These are phyloP conservation scores for Furnarius figulus DNA, from an alignment of 2,113 vertebrate genomes.

Conservation along the genomic window DNA sequence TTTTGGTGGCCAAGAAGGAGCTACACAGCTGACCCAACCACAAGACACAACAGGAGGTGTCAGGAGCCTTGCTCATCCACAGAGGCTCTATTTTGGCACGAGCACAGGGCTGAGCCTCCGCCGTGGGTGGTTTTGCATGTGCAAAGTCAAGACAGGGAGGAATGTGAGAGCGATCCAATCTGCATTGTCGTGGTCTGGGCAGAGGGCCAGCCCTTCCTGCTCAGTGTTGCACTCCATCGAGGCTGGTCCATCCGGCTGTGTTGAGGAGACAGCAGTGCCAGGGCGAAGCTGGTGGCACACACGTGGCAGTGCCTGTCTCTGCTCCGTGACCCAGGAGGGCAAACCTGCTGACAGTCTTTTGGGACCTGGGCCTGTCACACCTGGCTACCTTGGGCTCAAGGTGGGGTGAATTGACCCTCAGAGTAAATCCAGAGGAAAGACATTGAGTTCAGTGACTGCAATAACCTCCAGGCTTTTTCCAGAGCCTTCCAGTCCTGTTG, in stretches of 20 bases:
- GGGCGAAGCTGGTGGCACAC: background rate
- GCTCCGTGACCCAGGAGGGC: background rate
- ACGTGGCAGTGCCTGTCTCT: background rate
- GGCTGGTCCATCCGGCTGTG: background rate
- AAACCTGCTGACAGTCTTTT: background rate
- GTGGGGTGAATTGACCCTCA: background rate
- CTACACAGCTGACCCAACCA: background rate
- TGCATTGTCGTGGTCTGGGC: background rate
- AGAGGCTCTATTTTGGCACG: background rate
- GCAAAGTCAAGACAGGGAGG: background rate
- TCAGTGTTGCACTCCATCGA: background rate
- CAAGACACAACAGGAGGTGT: background rate
- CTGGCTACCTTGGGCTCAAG: background rate
- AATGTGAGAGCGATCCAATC: background rate
- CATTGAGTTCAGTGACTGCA: background rate
- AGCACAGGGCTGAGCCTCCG: background rate
- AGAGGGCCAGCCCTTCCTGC: background rate
- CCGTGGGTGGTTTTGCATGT: background rate
- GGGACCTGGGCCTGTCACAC: background rate
- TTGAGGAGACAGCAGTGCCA: background rate
- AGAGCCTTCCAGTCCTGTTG: fast-evolving
- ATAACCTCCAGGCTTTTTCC: background rate
- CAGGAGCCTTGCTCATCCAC: background rate
- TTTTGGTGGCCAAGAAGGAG: background rate
- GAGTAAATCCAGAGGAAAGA: background rate